Evolutionary conservation across 2,888 invertebrate genomes (phyloP), one percentile per base, ranked within the genome.

Genomic region (Athetis lepigone): DNA sequence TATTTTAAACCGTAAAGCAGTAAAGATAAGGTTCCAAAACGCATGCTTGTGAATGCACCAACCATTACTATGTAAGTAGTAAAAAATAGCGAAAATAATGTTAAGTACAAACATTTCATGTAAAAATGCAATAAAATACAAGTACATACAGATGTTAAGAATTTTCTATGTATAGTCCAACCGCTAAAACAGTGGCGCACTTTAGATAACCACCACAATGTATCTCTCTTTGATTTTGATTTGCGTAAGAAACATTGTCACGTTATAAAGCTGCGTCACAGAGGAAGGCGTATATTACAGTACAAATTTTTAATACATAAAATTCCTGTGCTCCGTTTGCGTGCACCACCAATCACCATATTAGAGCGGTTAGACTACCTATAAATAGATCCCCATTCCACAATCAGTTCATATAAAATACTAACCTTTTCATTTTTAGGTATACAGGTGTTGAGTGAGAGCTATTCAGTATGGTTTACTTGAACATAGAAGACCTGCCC

Each of bases 351-450:
- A 42, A 8, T n/a, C n/a, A n/a, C n/a, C n/a, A n/a, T 50, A 49
- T 49, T 58, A 33, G 5, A 43, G 25, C 27, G 13, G 21, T 40
- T 39, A 23, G 21, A 55, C 36, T 16, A n/a, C n/a, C n/a, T n/a
- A 43, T 9, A 45, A 21, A 52, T n/a, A 25, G 2, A 25, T 8
- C 11, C 25, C n/a, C 27, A 42, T 29, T 29, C 27, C 61, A 37
- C 40, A 42, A 37, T 70, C 21, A 46, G 29, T 29, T 46, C 43
- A 29, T 40, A 13, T 7, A 29, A 43, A 49, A 63, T 18, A 62
- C 13, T 46, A 40, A 33, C 11, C 19, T n/a, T 23, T 57, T 23
- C n/a, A 13, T 49, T 33, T 25, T 27, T 45, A 40, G n/a, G 42
- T n/a, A 33, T 18, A 9, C 21, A 45, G 9, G 16, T 13, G 9